phyloP scores from a whole-genome alignment of 2,888 invertebrate genomes.

The Drosophila prostipennis region DNA sequence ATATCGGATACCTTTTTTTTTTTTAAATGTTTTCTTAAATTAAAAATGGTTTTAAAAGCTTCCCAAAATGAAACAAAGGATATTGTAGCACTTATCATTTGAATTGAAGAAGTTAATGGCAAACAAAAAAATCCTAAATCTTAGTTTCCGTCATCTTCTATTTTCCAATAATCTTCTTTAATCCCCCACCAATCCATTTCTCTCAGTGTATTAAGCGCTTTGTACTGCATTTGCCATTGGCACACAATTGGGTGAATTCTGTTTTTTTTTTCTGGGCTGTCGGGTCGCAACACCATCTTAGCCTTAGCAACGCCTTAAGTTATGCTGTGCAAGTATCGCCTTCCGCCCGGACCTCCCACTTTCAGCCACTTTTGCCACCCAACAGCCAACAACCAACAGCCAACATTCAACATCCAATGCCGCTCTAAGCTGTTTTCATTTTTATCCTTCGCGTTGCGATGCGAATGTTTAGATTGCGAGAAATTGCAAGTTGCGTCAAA shows the following conservation, averaged over 20 bases:
- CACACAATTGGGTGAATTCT: conserved; percentile 67
- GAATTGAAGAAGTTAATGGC: no score
- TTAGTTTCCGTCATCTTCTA: no score
- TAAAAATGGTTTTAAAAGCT: no score
- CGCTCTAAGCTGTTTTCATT: conserved; percentile 61
- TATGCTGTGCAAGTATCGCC: conserved; percentile 65
- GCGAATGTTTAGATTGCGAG: conserved; percentile 73
- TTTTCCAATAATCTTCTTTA: not conserved
- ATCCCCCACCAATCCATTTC: conserved; percentile 19
- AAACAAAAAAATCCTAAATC: no score
- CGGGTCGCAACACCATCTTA: conserved; percentile 38
- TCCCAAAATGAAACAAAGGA: no score
- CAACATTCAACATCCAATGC: conserved; percentile 16
- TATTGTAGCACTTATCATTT: no score
- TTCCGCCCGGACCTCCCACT: conserved; percentile 7
- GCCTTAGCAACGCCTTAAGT: conserved; percentile 68
- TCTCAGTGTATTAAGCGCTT: conserved; percentile 44
- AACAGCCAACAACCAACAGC: not conserved
- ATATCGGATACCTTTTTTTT: no score
- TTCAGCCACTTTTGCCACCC: not conserved
- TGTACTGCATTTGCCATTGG: conserved; percentile 56
- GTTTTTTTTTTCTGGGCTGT: conserved; percentile 25
- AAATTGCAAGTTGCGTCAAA: conserved; percentile 78
- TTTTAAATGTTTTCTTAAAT: no score
- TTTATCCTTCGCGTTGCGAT: conserved; percentile 50